Evolutionary conservation across 1,140 invertebrate species (phyloP), one percentile per base, ranked within the genome.

Genomic region (Zaprionus lachaisei): DNA sequence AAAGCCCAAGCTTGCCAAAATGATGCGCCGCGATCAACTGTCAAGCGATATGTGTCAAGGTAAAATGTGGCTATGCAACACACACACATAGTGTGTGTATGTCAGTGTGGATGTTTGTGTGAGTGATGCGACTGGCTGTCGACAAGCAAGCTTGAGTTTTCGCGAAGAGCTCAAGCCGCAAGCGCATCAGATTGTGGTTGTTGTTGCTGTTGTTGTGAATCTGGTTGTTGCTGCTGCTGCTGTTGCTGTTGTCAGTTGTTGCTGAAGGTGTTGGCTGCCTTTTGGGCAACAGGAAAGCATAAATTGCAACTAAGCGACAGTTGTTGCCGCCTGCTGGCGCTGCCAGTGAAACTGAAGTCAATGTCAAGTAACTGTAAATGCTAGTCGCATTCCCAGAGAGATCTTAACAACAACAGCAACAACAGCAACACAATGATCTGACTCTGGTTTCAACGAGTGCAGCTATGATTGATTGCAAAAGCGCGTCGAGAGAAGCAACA

Each of bases 281-380:
- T 87, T 66, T 80, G 56, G 75, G 81, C 81, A 87, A 84, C 84
- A 89, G 84, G 84, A 89, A 89, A 90, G 66, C 84, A 89, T 89
- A 89, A 89, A 89, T 89, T 81, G 81, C 81, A 17, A 67, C 79
- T 76, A 90, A 90, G 85, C 81, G 83, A 86, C 84, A 89, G 85
- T 65, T 76, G 72, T 20, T 61, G 68, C 60, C 61, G 66, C 65
- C 51, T 62, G 72, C 37, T 22, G 49, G 17, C 54, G 34, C 57
- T 73, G 76, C 41, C 56, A 66, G 60, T 66, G 55, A 80, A 77
- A 69, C 60, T 71, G 58, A 62, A 74, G 38, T 80, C 83, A 83
- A 79, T 84, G 83, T 77, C 81, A 72, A 80, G 57, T 84, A 90
- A 81, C 84, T 65, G 81, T 89, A 90, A 84, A 79, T 64, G 70